phyloP scores from a whole-genome alignment of 2,797 vertebrate species.

The Poecilia velifera region DNA sequence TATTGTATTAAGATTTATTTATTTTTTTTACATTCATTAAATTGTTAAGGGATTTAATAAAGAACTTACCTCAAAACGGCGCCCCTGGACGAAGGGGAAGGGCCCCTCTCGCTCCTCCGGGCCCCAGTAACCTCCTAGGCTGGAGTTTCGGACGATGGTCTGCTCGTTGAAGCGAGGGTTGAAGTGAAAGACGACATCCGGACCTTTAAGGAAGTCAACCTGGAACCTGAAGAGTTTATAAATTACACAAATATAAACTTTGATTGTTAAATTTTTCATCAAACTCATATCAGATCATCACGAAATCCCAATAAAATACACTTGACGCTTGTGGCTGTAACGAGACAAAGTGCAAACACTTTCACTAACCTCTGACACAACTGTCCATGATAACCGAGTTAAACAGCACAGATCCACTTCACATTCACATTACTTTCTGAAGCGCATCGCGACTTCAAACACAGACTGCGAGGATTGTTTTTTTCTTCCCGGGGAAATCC shows the following conservation, averaged over 20 bases:
- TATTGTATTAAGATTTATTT: too few relatives aligned
- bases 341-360: background rate
- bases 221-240: slow-evolving; percentile 77
- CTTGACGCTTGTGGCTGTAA: background rate
- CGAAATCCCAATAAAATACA: background rate
- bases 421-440: background rate
- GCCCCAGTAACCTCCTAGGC: slow-evolving; percentile 84
- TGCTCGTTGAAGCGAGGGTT: slow-evolving; percentile 91
- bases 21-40: background rate
- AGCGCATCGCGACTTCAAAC: background rate
- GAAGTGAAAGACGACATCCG: slow-evolving; percentile 89
- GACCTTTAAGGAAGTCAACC: slow-evolving; percentile 86
- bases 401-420: background rate
- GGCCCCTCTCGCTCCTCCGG: slow-evolving; percentile 85
- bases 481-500: background rate
- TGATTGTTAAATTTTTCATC: background rate
- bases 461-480: background rate
- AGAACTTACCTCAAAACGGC: slow-evolving; percentile 87
- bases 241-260: too few relatives aligned
- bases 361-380: background rate
- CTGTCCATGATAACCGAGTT: background rate
- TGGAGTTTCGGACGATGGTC: slow-evolving; percentile 87
- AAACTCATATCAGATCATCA: background rate
- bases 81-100: slow-evolving; percentile 86
- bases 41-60: background rate